Evolutionary conservation across 2,113 vertebrate species (phyloP).

Genomic region (Aix galericulata): DNA sequence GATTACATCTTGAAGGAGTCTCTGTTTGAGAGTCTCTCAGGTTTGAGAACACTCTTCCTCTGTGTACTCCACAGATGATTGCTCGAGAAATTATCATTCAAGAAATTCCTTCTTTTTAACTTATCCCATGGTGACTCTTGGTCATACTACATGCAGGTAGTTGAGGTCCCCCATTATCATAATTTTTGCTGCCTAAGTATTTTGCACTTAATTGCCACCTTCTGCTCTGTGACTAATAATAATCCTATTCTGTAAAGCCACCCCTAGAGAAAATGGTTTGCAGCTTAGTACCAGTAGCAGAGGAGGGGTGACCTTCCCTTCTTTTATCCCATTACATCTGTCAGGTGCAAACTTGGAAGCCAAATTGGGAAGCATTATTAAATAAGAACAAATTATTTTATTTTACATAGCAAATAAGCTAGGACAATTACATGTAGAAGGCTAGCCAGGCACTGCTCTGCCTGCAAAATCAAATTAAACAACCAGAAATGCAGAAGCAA

Average conservation of each 20-base stretch:
- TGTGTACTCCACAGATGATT: neutral
- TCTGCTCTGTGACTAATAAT: neutral
- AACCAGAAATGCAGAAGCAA: neutral
- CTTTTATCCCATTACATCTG: neutral
- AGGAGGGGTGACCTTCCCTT: neutral
- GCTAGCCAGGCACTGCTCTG: neutral
- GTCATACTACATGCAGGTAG: neutral
- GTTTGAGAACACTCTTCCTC: neutral
- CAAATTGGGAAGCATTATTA: neutral
- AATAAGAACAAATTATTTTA: neutral
- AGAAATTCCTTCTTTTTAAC: neutral
- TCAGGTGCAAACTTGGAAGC: neutral
- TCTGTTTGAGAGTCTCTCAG: neutral
- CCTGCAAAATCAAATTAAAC: neutral
- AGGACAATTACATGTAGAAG: neutral
- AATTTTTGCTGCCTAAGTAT: neutral
- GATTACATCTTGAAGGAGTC: neutral
- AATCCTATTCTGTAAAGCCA: neutral
- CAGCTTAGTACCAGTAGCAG: neutral
- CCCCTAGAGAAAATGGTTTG: neutral
- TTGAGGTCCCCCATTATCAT: neutral
- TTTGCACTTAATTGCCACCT: slow-evolving; percentile 1
- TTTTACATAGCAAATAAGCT: neutral
- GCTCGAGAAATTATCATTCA: neutral
- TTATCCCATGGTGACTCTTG: neutral